A percentile compares a stretch with the other conserved stretches of the same genome.
These are phyloP conservation scores for Brenthis hecate DNA, from an alignment of 2,888 invertebrate species.

Conservation along the genomic window DNA sequence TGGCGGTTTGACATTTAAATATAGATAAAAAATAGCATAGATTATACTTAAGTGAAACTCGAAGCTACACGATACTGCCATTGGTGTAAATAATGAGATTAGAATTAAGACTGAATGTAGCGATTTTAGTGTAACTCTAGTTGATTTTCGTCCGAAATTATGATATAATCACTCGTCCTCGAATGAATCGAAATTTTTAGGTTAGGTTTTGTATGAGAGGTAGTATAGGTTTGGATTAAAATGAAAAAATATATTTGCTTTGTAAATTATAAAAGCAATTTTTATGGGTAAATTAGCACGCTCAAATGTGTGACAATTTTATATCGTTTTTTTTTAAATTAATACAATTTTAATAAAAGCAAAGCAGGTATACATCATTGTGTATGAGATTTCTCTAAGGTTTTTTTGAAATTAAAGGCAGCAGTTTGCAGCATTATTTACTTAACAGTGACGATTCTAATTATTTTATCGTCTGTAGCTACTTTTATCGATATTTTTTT, in stretches of 20 bases:
- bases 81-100: constrained; percentile 62
- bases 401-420: no score
- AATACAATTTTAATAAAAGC: no score
- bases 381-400: no score
- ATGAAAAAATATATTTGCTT: constrained; percentile 7
- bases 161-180: constrained; percentile 65
- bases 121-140: constrained; percentile 47
- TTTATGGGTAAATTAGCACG: not conserved
- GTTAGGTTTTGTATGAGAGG: constrained; percentile 25
- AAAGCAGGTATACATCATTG: no score
- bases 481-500: no score
- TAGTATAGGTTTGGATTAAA: not conserved
- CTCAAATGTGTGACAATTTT: no score
- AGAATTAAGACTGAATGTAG: constrained; percentile 51
- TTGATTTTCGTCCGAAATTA: constrained; percentile 59
- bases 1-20: constrained; percentile 11
- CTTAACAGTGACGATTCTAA: no score
- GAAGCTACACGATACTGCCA: constrained; percentile 77
- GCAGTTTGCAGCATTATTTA: no score
- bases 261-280: not conserved
- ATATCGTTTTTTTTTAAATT: no score
- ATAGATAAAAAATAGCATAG: constrained; percentile 21
- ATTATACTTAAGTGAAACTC: constrained; percentile 48
- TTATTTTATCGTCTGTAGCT: no score
- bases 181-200: constrained; percentile 62